Percentiles rank a stretch among this genome's conserved stretches.
Conservation (phyloP, 2,797 vertebrate genomes). For the Setipinna tenuifilis region DNA sequence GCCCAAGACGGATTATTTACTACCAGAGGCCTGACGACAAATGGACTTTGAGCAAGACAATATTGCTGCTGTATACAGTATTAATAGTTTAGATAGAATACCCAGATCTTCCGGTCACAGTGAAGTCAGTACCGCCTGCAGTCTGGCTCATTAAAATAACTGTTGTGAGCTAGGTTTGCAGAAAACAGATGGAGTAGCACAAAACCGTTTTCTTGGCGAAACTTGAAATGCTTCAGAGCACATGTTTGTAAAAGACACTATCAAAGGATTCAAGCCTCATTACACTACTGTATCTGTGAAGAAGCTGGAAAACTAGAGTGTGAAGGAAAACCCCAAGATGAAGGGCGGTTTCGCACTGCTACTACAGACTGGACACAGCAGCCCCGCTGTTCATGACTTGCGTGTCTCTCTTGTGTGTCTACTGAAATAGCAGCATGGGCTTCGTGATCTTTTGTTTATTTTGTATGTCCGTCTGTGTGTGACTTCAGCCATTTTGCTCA, state of each 20-base stretch:
- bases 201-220: background rate
- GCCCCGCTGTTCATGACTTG: background rate
- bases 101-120: constrained; percentile 19
- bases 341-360: background rate
- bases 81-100: constrained; percentile 20
- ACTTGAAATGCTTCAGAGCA: constrained; percentile 23
- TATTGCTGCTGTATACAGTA: constrained; percentile 13
- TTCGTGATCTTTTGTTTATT: constrained; percentile 14
- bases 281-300: background rate
- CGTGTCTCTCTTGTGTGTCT: background rate
- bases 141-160: constrained; percentile 20
- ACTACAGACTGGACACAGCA: constrained; percentile 19
- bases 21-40: background rate
- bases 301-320: background rate
- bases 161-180: background rate
- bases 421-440: constrained; percentile 20
- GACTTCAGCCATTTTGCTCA: constrained; percentile 15
- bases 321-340: background rate
- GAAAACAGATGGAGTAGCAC: constrained; percentile 14
- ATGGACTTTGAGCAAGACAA: constrained; percentile 13
- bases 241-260: constrained; percentile 21
- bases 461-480: constrained; percentile 16
- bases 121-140: background rate
- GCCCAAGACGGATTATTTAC: constrained; percentile 11
- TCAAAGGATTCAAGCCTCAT: constrained; percentile 18